These are phyloP conservation scores for Venturia canescens DNA, from an alignment of 1,140 invertebrate genomes.

Conservation along the genomic window DNA sequence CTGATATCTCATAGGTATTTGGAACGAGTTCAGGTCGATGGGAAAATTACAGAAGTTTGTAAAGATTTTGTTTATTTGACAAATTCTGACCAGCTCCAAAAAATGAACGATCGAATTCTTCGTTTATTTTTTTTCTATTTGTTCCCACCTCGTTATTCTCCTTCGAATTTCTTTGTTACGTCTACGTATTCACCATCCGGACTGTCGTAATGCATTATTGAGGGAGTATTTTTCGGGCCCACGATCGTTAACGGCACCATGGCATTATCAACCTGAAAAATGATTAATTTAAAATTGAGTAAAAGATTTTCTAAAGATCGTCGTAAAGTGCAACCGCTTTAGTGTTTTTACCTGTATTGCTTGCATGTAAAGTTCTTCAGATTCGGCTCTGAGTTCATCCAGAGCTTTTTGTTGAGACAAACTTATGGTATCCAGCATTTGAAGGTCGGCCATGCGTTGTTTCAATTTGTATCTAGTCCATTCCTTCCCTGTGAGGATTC, in stretches of 20 bases:
- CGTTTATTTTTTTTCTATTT: slow-evolving; percentile 7
- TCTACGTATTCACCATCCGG: slow-evolving; percentile 93
- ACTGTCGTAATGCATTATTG: slow-evolving; percentile 85
- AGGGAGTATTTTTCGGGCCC: slow-evolving; percentile 87
- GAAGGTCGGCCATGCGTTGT: slow-evolving; percentile 81
- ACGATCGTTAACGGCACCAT: slow-evolving; percentile 82
- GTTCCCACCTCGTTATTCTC: slow-evolving; percentile 55
- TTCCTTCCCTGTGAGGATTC: slow-evolving; percentile 81
- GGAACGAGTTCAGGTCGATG: too few species aligned
- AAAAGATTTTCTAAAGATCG: slow-evolving; percentile 76
- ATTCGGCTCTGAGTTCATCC: slow-evolving; percentile 85
- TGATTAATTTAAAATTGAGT: too few species aligned
- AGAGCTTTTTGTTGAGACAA: slow-evolving; percentile 86
- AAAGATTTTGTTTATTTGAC: not conserved
- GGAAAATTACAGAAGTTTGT: too few species aligned
- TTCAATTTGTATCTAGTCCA: slow-evolving; percentile 84
- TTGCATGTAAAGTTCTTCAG: slow-evolving; percentile 88
- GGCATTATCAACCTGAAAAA: slow-evolving; percentile 78
- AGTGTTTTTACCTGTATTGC: slow-evolving; percentile 83
- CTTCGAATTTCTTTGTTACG: slow-evolving; percentile 83
- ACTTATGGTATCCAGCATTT: slow-evolving; percentile 82
- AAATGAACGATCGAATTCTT: slow-evolving; percentile 12
- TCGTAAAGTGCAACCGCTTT: slow-evolving; percentile 17
- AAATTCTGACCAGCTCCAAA: not conserved
- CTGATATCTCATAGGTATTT: too few species aligned